Conservation (phyloP, 1,140 invertebrate species). For the Aricia agestis region DNA sequence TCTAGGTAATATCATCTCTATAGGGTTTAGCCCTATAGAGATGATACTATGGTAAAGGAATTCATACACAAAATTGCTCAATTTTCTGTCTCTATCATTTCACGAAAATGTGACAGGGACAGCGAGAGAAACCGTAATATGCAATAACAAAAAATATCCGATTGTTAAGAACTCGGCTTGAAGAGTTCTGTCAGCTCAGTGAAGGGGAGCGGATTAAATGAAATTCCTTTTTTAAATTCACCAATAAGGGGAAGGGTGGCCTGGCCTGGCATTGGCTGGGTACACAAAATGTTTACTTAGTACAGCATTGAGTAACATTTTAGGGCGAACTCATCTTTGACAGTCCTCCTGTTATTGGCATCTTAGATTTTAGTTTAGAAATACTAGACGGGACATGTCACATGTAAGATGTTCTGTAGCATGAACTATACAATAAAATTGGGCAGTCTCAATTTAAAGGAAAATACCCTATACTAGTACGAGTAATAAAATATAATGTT, state of each 20-base stretch:
- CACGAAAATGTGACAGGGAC: background rate
- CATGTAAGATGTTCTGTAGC: too few species aligned
- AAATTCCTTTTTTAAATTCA: conserved; percentile 71
- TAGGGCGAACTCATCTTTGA: conserved; percentile 46
- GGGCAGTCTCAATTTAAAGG: too few species aligned
- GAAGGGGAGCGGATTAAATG: conserved; percentile 67
- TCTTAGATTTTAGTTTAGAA: too few species aligned
- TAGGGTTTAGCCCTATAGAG: background rate
- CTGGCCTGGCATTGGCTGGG: conserved; percentile 52
- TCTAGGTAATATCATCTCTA: background rate
- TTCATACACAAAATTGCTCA: background rate
- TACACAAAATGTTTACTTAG: conserved; percentile 24
- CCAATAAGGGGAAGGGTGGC: conserved; percentile 62
- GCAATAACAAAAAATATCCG: conserved; percentile 24
- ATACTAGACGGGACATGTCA: too few species aligned
- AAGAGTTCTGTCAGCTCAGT: conserved; percentile 38
- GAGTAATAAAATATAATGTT: too few species aligned
- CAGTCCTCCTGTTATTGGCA: conserved; percentile 15
- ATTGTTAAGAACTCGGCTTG: conserved; percentile 29
- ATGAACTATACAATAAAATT: too few species aligned
- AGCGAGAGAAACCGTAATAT: background rate
- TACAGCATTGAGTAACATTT: conserved; percentile 54
- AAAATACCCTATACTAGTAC: too few species aligned
- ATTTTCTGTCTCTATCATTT: background rate
- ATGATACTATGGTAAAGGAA: background rate